Evolutionary conservation across 2,888 invertebrate genomes (phyloP), one percentile per base, ranked within the genome.

Genomic region (Clusia tigrina): DNA sequence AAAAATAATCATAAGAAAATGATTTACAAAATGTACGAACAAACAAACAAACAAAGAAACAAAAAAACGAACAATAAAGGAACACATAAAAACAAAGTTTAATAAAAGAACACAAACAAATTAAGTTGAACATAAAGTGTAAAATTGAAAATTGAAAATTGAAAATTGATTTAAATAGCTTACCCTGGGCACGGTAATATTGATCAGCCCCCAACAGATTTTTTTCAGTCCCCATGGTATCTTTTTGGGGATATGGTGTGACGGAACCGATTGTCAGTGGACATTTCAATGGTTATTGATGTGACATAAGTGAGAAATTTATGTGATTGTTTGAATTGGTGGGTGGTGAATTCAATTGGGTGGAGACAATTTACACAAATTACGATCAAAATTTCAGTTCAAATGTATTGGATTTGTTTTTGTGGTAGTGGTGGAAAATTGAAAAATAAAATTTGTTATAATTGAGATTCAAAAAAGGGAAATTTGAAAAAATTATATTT

Each of bases 151-250:
- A 46, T n/a, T 17, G 38, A 61, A 70, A 65, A 67, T 69, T 67
- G 70, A 69, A n/a, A 69, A 62, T 67, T 67, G 65, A 69, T 76
- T 67, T 74, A 71, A 59, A 73, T 78, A 74, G 81, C 83, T 84
- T 84, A 84, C 84, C 84, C 84, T 78, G 74, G 84, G 84, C 72
- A 84, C 84, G 71, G 84, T 84, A 76, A 84, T 84, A 81, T 84
- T 83, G 77, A 84, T 83, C 71, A 84, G 81, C 76, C 83, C 84
- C 84, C 83, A 83, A 84, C 84, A 84, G 79, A 84, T 84, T 83
- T 84, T 84, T 83, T 84, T 84, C 76, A 84, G 83, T 76, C 84
- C 84, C 84, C 84, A 84, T 81, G 84, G 84, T 78, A 84, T 82
- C 84, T 84, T 62, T 74, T 68, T 70, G 61, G 55, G 60, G 65